Evolutionary conservation across 53 echinoderm and acorn worm species (phyloP).

Genomic region (Holothuria leucospilota): DNA sequence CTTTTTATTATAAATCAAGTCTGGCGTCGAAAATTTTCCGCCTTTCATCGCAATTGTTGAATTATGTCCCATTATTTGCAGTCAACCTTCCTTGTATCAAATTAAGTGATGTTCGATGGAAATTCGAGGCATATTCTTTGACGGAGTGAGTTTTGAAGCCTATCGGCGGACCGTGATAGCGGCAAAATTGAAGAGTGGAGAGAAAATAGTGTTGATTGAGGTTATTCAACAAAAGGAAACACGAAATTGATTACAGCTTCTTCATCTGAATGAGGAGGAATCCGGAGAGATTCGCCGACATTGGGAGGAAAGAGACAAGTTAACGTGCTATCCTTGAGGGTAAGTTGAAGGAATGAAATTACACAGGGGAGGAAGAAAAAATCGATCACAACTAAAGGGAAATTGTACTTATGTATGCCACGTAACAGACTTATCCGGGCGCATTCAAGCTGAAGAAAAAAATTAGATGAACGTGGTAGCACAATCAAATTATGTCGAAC

Average conservation of each 20-base stretch:
- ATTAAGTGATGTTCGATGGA: slow-evolving; percentile 34
- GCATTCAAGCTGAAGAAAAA: slow-evolving; percentile 20
- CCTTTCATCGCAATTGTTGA: slow-evolving; percentile 20
- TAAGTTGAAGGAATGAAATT: slow-evolving; percentile 7
- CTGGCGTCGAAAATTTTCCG: slow-evolving; percentile 28
- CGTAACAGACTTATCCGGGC: slow-evolving; percentile 20
- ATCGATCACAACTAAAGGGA: slow-evolving; percentile 14
- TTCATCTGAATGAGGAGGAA: slow-evolving; percentile 23
- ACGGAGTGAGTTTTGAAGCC: slow-evolving; percentile 12
- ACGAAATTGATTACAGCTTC: slow-evolving; percentile 26
- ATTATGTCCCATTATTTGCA: slow-evolving; percentile 41
- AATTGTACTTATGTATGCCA: slow-evolving; percentile 40
- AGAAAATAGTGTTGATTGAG: slow-evolving; percentile 32
- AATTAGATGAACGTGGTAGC: slow-evolving; percentile 31
- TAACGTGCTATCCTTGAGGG: slow-evolving; percentile 28
- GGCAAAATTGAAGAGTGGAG: not conserved
- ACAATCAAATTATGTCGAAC: slow-evolving; percentile 36
- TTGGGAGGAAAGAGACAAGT: not conserved
- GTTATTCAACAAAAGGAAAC: slow-evolving; percentile 33
- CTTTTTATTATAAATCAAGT: slow-evolving; percentile 22
- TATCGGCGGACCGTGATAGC: not conserved
- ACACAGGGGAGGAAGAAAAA: not conserved
- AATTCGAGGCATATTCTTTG: not conserved
- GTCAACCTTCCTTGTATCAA: slow-evolving; percentile 44
- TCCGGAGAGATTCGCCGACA: not conserved